Evolutionary conservation across 2,797 vertebrate genomes (phyloP), one percentile per base, ranked within the genome.

Genomic region (Arremon brunneinucha): DNA sequence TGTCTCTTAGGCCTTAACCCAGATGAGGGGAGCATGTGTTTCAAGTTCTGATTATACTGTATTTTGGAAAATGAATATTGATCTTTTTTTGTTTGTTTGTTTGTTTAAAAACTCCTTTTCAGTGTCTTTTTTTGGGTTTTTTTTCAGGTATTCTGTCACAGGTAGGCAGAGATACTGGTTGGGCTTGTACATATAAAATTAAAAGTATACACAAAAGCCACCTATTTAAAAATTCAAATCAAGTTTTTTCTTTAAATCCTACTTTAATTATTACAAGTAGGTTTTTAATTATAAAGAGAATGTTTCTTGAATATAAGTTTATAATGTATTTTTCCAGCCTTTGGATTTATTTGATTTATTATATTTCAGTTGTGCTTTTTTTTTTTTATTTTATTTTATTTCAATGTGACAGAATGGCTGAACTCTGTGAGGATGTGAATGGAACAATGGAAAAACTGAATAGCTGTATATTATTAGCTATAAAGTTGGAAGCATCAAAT

Each of bases 161-260:
- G 91, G 87, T 59, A 76, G 83, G 89, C 93, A 93, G 95, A 84
- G 77, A 91, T 79, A 72, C 93, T 94, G 77, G 52, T 39, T 77
- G 83, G 77, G 81, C 49, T 92, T 97, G 97, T 97, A 95, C 90
- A 80, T 92, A 95, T 22, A 46, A 96, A 93, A 94, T 86, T 83
- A 71, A 93, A 95, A 87, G n/a, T 87, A 85, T 55, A 69, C 81
- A 41, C 76, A 87, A 82, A 95, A 44, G 82, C 93, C 93, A 74
- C 79, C 76, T 93, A 96, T 97, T 97, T 97, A 97, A 97, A 95
- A 95, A 90, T 78, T 2, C 35, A 95, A 96, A 97, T 96, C 96
- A 83, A 86, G 93, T 32, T 50, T 50, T 32, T 95, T 95, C 94
- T 85, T 65, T 88, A 92, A 70, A 56, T 77, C 96, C 96, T 94